phyloP scores from a whole-genome alignment of 2,113 vertebrate genomes.

The Prunella fulvescens region DNA sequence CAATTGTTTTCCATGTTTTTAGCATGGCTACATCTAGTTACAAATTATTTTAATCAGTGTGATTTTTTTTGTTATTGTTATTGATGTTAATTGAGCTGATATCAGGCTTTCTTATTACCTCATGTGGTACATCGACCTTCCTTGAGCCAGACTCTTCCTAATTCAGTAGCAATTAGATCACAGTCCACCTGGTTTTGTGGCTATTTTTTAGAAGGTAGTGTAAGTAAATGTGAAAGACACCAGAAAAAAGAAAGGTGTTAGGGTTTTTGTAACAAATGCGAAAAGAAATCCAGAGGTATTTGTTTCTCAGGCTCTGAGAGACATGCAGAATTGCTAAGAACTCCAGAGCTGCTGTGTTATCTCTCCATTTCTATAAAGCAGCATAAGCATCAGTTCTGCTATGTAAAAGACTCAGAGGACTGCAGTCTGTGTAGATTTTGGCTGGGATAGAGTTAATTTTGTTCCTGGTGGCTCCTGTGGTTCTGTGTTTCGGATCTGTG shows the following conservation, averaged over 20 bases:
- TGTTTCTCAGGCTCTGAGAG: neutral
- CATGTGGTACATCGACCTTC: neutral
- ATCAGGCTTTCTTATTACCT: neutral
- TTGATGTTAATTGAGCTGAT: neutral
- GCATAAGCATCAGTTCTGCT: neutral
- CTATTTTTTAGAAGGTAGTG: neutral
- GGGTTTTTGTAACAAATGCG: neutral
- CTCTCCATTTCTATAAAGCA: neutral
- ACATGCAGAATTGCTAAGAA: neutral
- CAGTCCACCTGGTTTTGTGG: neutral
- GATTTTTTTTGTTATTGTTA: neutral
- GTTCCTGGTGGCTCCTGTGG: neutral
- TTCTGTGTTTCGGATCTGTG: rapidly evolving
- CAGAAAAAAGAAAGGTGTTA: neutral
- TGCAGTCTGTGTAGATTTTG: neutral
- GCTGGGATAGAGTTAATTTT: neutral
- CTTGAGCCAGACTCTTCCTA: neutral
- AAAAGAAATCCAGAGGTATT: neutral
- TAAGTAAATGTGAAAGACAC: neutral
- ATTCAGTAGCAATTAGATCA: neutral
- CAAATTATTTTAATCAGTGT: neutral
- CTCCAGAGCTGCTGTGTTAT: neutral
- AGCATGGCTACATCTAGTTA: neutral
- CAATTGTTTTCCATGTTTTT: neutral
- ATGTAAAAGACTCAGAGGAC: neutral